These are phyloP conservation scores for Halesus radiatus DNA, from an alignment of 1,140 invertebrate species.

Conservation along the genomic window DNA sequence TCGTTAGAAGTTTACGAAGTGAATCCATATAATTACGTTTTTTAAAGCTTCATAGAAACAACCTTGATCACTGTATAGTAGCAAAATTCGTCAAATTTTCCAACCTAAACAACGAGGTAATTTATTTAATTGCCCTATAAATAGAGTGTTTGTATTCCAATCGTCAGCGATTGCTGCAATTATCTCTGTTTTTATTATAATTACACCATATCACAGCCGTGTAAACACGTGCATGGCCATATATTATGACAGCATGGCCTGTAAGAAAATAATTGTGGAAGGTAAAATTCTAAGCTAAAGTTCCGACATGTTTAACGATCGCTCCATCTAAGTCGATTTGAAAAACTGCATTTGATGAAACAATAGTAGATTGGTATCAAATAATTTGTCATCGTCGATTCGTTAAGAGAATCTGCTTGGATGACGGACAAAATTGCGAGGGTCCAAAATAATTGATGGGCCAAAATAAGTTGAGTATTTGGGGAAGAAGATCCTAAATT, in stretches of 20 bases:
- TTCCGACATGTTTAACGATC: neutral
- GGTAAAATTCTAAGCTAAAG: slow-evolving; percentile 1
- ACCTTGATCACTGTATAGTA: too few species aligned
- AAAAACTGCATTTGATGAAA: neutral
- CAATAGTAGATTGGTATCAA: neutral
- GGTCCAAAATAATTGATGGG: too few species aligned
- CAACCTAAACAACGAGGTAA: too few species aligned
- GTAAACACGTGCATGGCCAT: neutral
- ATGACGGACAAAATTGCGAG: neutral
- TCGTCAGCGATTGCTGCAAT: neutral
- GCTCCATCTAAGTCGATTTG: neutral
- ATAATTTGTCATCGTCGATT: slow-evolving; percentile 1
- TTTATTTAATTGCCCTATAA: neutral
- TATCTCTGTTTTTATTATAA: slow-evolving; percentile 24
- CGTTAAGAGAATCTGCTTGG: neutral
- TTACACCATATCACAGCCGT: neutral
- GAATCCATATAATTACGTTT: too few species aligned
- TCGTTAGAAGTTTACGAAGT: too few species aligned
- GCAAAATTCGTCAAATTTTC: too few species aligned
- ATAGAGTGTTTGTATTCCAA: slow-evolving; percentile 11
- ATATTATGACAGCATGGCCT: too few species aligned
- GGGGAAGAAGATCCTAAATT: neutral
- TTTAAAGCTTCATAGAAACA: too few species aligned
- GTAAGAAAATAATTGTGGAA: neutral
- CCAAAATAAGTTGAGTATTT: neutral